Conservation (phyloP, 2,888 invertebrate genomes). For the Vannuccia rotundouncinata region DNA sequence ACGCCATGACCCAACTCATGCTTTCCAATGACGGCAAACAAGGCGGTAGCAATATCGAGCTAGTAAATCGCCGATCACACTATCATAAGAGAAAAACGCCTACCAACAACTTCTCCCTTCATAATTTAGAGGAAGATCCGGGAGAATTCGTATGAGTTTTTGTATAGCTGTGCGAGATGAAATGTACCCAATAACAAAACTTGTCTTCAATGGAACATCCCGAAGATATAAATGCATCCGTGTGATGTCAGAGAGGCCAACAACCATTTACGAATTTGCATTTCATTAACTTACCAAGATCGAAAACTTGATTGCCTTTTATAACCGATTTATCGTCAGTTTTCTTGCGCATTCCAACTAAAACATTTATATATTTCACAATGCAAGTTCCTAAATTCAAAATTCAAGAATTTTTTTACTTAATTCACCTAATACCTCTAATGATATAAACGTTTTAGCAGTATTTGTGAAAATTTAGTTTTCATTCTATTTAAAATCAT, state of each 20-base stretch:
- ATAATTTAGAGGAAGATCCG: slow-evolving; percentile 36
- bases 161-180: background rate
- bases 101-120: background rate
- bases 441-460: too few species aligned
- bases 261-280: background rate
- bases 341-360: slow-evolving; percentile 9
- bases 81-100: background rate
- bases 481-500: too few species aligned
- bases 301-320: slow-evolving; percentile 2
- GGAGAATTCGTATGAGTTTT: slow-evolving; percentile 35
- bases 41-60: slow-evolving; percentile 3
- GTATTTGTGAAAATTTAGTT: too few species aligned
- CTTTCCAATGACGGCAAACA: background rate
- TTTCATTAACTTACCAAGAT: background rate
- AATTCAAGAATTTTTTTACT: too few species aligned
- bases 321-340: background rate
- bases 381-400: too few species aligned
- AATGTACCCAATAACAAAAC: background rate
- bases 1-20: background rate
- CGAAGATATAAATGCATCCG: too few species aligned
- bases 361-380: background rate
- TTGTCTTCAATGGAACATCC: background rate
- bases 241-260: background rate
- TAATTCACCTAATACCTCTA: too few species aligned
- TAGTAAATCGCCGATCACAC: background rate